Evolutionary conservation across 1,140 invertebrate species (phyloP).

Genomic region (Octopus bimaculoides): DNA sequence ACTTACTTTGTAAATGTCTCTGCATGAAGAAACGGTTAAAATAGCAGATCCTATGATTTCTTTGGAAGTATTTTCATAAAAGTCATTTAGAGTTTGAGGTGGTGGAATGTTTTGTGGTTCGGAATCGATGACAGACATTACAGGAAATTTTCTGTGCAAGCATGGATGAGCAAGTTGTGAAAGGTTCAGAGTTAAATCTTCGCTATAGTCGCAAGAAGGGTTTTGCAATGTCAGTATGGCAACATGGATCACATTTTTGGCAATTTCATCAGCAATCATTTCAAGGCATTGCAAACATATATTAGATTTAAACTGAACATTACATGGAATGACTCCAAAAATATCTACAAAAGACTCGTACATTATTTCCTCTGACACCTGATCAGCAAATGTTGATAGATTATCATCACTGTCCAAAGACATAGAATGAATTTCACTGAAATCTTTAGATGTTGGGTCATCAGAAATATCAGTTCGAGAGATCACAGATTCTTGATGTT

Average conservation of each 20-base stretch:
- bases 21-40: not conserved
- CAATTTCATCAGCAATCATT: conserved; percentile 27
- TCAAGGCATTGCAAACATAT: conserved; percentile 20
- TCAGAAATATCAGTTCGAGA: conserved; percentile 8
- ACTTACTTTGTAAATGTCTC: conserved; percentile 7
- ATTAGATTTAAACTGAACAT: conserved; percentile 6
- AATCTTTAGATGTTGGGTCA: conserved; percentile 13
- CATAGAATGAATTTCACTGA: conserved; percentile 6
- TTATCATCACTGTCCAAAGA: conserved; percentile 23
- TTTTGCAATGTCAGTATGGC: conserved; percentile 23
- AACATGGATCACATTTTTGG: conserved; percentile 25
- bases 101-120: conserved; percentile 3
- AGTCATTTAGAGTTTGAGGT: not conserved
- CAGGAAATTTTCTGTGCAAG: not conserved
- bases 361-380: conserved; percentile 30
- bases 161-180: not conserved
- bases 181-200: not conserved
- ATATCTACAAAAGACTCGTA: conserved; percentile 25
- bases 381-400: conserved; percentile 34
- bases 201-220: not conserved
- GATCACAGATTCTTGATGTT: not conserved
- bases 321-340: conserved; percentile 3
- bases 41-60: not conserved
- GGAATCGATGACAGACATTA: not conserved
- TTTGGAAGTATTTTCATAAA: not conserved